Evolutionary conservation across 2,113 vertebrate genomes (phyloP), one percentile per base, ranked within the genome.

Genomic region (Corydoras sp.): DNA sequence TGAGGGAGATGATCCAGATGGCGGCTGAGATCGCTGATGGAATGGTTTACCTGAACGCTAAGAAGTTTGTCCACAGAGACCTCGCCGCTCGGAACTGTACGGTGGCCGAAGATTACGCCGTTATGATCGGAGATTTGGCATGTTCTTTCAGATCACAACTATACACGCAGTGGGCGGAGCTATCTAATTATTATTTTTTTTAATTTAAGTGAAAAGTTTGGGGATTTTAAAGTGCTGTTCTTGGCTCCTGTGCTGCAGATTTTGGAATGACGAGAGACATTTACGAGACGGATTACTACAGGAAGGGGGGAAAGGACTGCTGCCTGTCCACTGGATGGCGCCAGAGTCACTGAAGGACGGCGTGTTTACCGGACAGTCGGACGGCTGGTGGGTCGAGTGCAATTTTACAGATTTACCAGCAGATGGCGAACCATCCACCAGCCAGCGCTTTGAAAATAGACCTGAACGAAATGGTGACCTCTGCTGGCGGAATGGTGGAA

Each of bases 211-310:
- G n/a, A n/a, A n/a, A n/a, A n/a, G n/a, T n/a, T n/a, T n/a, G 18
- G 1, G 18, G 18, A 24, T 24, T 24, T 24, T 24, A 2, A 24
- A 24, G 18, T 24, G 18, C 18, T 24, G 18, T 24, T 24, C 2
- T 24, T 24, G 18, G 35, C 35, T 43, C 35, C 35, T 31, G 58
- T 31, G 29, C 58, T 43, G 49, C 86, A 99, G 96, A 99, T 78
- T 99, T 98, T 1, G 96, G 96, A 31, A 99, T 99, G 96, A 99
- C 96, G 54, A 89, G 96, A 83, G 96, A 99, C 84, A 98, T 99
- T 86, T 99, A 99, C 0, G 96, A 98, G 87, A 99, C 95, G 0
- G 96, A 99, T 85, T 99, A 99, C 85, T 99, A 99, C 85, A 89
- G 96, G 12, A 99, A 99, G 68, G 96, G 96, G 10, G 96, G 96